phyloP scores from a whole-genome alignment of 2,888 invertebrate species.

The Mythimna ferrago region DNA sequence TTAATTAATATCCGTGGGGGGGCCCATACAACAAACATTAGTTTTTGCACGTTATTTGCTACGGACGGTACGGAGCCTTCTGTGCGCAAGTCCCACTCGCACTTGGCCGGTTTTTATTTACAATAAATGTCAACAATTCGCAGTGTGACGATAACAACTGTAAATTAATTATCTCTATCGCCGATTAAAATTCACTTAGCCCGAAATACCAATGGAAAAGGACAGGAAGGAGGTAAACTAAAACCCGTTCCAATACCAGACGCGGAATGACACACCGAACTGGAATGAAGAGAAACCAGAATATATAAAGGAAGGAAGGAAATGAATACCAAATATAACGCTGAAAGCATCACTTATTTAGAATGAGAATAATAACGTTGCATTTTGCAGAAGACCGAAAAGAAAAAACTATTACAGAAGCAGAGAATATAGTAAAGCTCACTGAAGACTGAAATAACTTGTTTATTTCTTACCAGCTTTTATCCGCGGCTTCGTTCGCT shows the following conservation, averaged over 20 bases:
- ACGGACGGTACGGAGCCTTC: no score
- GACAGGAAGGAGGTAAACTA: neutral
- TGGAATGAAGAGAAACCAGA: slow-evolving; percentile 8
- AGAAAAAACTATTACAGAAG: slow-evolving; percentile 12
- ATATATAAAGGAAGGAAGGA: slow-evolving; percentile 34
- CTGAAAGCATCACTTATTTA: slow-evolving; percentile 7
- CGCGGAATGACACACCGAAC: slow-evolving; percentile 6
- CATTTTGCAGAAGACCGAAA: slow-evolving; percentile 4
- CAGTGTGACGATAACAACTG: neutral
- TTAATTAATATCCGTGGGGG: no score
- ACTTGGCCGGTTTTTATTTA: neutral
- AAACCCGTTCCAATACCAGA: neutral
- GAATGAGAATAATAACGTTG: neutral
- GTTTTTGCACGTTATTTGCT: no score
- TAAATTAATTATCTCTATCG: neutral
- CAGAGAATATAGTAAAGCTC: slow-evolving; percentile 10
- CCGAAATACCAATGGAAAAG: neutral
- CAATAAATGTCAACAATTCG: neutral
- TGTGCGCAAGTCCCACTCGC: no score
- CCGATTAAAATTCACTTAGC: neutral
- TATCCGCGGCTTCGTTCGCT: no score
- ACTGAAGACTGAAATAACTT: slow-evolving; percentile 24
- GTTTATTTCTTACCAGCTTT: slow-evolving; percentile 37
- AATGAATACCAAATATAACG: slow-evolving; percentile 23
- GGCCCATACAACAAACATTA: no score